Conservation (phyloP, 2,113 vertebrate species). For the Lanius ludovicianus region DNA sequence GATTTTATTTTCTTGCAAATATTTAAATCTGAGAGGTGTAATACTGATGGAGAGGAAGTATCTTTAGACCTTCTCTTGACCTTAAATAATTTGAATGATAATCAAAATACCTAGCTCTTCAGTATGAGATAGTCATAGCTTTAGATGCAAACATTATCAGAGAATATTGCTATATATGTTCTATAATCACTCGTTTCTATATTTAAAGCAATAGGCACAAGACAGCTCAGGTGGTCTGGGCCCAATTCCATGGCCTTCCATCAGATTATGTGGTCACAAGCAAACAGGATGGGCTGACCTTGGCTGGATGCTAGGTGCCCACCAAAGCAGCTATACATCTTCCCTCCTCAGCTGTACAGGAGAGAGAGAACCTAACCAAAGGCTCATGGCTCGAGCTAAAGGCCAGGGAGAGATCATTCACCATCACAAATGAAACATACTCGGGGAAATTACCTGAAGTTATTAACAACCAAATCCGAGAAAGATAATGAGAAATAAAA, state of each 20-base stretch:
- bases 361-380: background rate
- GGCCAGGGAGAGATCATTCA: background rate
- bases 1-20: background rate
- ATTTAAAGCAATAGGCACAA: background rate
- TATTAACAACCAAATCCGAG: background rate
- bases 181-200: background rate
- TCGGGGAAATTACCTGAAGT: background rate
- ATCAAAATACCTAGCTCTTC: background rate
- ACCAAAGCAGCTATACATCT: background rate
- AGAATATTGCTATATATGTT: background rate
- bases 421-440: background rate
- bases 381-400: fast-evolving
- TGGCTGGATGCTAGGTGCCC: background rate
- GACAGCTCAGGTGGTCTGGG: background rate
- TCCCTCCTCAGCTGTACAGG: background rate
- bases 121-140: background rate
- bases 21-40: background rate
- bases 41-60: background rate
- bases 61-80: background rate
- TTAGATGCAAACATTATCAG: background rate
- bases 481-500: background rate
- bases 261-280: background rate
- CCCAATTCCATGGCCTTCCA: background rate
- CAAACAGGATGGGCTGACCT: background rate
- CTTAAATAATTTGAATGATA: background rate